phyloP scores from a whole-genome alignment of 2,113 vertebrate species.

The Alexandromys fortis region DNA sequence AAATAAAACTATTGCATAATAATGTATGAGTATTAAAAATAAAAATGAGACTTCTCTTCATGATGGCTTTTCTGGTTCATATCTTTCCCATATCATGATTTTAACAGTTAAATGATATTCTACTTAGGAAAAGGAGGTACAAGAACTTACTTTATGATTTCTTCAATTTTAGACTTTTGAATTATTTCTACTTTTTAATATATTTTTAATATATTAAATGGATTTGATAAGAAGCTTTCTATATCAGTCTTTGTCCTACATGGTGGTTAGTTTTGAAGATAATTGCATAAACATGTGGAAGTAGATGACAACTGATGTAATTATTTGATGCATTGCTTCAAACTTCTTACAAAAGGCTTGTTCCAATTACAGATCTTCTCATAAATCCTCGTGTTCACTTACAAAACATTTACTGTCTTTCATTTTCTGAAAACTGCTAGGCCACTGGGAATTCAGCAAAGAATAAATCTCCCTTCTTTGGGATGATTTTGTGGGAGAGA shows the following conservation, averaged over 20 bases:
- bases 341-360: slow-evolving; percentile 1
- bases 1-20: not conserved
- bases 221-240: not conserved
- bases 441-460: not conserved
- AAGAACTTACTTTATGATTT: not conserved
- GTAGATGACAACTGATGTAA: not conserved
- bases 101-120: slow-evolving; percentile 3
- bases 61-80: not conserved
- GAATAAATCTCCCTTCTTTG: not conserved
- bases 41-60: slow-evolving; percentile 10
- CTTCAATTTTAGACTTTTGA: not conserved
- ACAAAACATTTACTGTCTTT: not conserved
- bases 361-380: not conserved
- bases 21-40: not conserved
- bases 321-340: not conserved
- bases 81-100: not conserved
- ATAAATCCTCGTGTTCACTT: not conserved
- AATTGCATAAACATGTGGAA: not conserved
- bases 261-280: slow-evolving; percentile 1
- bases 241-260: not conserved
- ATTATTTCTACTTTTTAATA: slow-evolving; percentile 5
- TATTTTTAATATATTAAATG: not conserved
- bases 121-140: not conserved
- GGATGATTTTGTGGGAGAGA: not conserved
- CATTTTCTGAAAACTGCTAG: not conserved